Percentiles rank a stretch among this genome's conserved stretches.
These are phyloP conservation scores for Etheostoma perlongum DNA, from an alignment of 2,797 vertebrate genomes.

Conservation along the genomic window DNA sequence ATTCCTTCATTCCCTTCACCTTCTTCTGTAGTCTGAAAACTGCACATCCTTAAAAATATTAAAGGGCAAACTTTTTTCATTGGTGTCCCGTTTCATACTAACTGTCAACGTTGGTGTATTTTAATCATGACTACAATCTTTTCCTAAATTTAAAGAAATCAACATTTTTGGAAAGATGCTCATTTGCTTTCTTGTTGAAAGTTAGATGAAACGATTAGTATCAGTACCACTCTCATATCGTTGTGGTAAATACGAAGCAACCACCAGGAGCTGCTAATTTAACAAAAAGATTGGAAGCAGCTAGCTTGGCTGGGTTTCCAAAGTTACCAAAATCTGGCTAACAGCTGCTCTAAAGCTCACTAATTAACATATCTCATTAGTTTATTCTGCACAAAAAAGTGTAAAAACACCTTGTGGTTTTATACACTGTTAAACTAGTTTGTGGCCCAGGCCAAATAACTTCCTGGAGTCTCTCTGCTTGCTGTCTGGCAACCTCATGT, in stretches of 20 bases:
- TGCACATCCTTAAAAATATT: not conserved
- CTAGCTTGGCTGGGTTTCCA: not conserved
- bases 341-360: not conserved
- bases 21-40: not conserved
- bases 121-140: not conserved
- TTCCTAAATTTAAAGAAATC: not conserved
- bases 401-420: not conserved
- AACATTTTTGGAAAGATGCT: not conserved
- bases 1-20: not conserved
- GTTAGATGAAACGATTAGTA: not conserved
- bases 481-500: constrained; percentile 1
- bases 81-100: too few relatives aligned
- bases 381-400: not conserved
- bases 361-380: not conserved
- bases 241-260: not conserved
- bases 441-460: not conserved
- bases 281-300: not conserved
- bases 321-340: too few relatives aligned
- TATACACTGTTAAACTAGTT: too few relatives aligned
- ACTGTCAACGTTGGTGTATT: too few relatives aligned
- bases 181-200: not conserved
- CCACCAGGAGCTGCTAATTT: not conserved
- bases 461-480: not conserved
- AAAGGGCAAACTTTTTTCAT: not conserved
- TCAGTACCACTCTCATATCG: not conserved